phyloP scores from a whole-genome alignment of 92 coral and sea anemone species.

The Diadumene lineata region DNA sequence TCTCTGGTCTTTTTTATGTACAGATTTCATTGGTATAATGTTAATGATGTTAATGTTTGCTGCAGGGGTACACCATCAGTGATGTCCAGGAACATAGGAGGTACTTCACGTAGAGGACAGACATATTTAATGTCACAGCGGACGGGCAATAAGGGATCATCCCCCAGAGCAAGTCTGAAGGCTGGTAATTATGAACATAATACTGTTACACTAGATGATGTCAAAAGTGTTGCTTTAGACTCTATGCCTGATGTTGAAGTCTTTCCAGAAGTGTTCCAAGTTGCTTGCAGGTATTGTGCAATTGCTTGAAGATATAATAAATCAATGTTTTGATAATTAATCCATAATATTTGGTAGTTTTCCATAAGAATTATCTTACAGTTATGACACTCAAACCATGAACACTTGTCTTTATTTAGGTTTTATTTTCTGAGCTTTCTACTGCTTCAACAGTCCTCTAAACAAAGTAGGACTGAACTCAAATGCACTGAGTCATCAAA shows the following conservation, averaged over 20 bases:
- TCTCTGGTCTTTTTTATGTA: no score
- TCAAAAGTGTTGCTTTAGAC: slow-evolving; percentile 91
- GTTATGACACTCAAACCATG: no score
- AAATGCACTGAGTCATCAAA: no score
- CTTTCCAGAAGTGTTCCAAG: slow-evolving; percentile 76
- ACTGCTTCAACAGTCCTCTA: no score
- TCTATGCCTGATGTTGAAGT: slow-evolving; percentile 73
- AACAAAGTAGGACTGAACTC: no score
- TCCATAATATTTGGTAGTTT: no score
- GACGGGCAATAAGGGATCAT: slow-evolving; percentile 75
- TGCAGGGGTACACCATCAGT: slow-evolving; percentile 85
- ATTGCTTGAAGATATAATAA: background rate
- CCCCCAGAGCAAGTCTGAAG: slow-evolving; percentile 83
- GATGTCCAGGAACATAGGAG: slow-evolving; percentile 82
- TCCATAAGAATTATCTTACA: no score
- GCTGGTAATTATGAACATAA: slow-evolving; percentile 71
- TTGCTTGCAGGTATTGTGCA: slow-evolving; percentile 83
- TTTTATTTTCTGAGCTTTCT: no score
- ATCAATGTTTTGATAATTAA: background rate
- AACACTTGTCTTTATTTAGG: no score
- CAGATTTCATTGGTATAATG: no score
- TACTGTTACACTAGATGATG: slow-evolving; percentile 79
- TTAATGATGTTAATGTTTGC: background rate
- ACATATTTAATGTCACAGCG: slow-evolving; percentile 56
- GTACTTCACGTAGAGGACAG: slow-evolving; percentile 67